Conservation (phyloP, 1,140 invertebrate species). For the Sinella curviseta region DNA sequence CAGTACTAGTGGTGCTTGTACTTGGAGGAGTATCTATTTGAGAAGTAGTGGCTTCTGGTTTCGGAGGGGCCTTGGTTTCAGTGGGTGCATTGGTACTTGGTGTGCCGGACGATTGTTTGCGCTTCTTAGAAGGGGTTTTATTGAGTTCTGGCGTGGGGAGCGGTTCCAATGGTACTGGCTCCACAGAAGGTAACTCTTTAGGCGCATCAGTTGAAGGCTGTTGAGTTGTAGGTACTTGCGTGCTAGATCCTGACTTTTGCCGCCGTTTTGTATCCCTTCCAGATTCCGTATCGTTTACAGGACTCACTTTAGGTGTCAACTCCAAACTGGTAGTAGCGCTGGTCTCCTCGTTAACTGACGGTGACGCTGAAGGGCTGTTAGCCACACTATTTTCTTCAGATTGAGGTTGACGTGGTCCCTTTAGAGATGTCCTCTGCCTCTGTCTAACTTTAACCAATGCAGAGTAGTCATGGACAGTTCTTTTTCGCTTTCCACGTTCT, state of each 20-base stretch:
- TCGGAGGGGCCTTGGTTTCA: not conserved
- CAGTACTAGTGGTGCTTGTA: not conserved
- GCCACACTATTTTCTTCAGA: not conserved
- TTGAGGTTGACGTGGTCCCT: not conserved
- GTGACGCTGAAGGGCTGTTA: not conserved
- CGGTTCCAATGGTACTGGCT: not conserved
- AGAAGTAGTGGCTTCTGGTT: not conserved
- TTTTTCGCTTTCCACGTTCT: conserved; percentile 39
- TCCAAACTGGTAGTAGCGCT: not conserved
- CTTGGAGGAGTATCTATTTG: not conserved
- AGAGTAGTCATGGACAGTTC: conserved; percentile 46
- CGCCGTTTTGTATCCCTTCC: not conserved
- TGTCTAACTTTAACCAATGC: conserved; percentile 35
- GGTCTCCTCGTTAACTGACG: not conserved
- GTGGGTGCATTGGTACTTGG: not conserved
- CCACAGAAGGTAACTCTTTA: not conserved
- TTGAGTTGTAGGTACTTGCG: not conserved
- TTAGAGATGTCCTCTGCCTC: not conserved
- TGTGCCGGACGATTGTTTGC: not conserved
- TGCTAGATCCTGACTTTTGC: not conserved
- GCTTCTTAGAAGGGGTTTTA: not conserved
- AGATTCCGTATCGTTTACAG: not conserved
- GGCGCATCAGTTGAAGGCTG: not conserved
- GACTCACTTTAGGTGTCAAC: not conserved
- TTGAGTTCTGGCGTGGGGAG: too few relatives aligned